These are phyloP conservation scores for Nannoperca australis DNA, from an alignment of 2,797 vertebrate species.

Conservation along the genomic window DNA sequence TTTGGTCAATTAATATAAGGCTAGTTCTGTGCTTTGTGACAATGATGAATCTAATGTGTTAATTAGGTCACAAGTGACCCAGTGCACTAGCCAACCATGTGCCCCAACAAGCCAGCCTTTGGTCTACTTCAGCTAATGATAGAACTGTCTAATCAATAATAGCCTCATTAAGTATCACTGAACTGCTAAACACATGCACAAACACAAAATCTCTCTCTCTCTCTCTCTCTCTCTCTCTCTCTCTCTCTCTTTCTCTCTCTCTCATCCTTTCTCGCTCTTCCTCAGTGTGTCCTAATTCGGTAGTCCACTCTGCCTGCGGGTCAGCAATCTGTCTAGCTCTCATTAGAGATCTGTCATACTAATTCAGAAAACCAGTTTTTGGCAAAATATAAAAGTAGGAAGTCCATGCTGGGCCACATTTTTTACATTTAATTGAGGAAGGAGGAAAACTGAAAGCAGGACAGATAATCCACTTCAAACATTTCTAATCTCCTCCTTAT, in stretches of 20 bases:
- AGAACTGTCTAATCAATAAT: constrained; percentile 69
- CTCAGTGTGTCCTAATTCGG: constrained; percentile 56
- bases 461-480: constrained; percentile 48
- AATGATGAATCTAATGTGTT: constrained; percentile 30
- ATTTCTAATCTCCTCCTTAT: constrained; percentile 38
- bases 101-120: constrained; percentile 41
- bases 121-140: constrained; percentile 67
- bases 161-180: constrained; percentile 56
- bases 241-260: constrained; percentile 2
- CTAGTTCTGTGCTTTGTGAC: constrained; percentile 13
- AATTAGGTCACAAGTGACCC: constrained; percentile 69
- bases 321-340: constrained; percentile 57
- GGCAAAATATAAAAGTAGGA: constrained; percentile 25
- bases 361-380: constrained; percentile 31
- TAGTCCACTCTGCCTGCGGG: constrained; percentile 50
- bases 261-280: constrained; percentile 12
- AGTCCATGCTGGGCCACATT: constrained; percentile 10
- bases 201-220: constrained; percentile 13
- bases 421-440: constrained; percentile 19
- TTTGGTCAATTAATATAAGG: neutral
- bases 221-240: neutral
- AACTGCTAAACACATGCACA: constrained; percentile 28
- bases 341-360: constrained; percentile 54
- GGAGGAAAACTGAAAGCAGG: constrained; percentile 8
- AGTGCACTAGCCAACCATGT: constrained; percentile 48